Percentiles rank a stretch among this genome's conserved stretches.
These are phyloP conservation scores for Teleopsis dalmanni DNA, from an alignment of 1,140 invertebrate genomes.

Conservation along the genomic window DNA sequence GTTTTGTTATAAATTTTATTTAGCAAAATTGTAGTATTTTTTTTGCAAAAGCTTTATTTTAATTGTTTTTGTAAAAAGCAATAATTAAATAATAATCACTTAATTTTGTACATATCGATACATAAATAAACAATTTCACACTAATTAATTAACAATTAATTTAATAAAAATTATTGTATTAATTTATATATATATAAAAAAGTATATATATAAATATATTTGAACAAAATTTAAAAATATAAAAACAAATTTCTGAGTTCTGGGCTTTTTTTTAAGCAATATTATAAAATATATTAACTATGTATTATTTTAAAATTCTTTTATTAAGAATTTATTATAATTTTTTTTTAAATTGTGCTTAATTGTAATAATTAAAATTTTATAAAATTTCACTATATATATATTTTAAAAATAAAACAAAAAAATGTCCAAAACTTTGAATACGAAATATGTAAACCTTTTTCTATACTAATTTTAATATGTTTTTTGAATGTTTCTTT, in stretches of 20 bases:
- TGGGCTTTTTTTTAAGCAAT: conserved; percentile 35
- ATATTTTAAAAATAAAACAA: conserved; percentile 11
- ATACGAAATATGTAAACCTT: conserved; percentile 26
- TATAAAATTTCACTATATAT: conserved; percentile 6
- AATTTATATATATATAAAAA: conserved; percentile 11
- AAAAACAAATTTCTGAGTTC: conserved; percentile 43
- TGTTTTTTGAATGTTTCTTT: conserved; percentile 1
- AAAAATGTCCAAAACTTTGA: conserved; percentile 46
- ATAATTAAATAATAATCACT: too few relatives aligned
- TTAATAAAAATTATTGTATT: too few relatives aligned
- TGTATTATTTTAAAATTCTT: too few relatives aligned
- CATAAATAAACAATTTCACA: too few relatives aligned
- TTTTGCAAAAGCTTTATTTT: too few relatives aligned
- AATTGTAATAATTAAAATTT: conserved; percentile 2
- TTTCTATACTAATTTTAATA: conserved; percentile 8
- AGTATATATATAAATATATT: background rate
- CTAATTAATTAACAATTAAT: background rate
- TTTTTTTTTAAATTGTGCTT: conserved; percentile 5
- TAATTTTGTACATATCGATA: too few relatives aligned
- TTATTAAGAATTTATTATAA: background rate
- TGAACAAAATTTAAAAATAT: conserved; percentile 12
- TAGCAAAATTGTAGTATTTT: too few relatives aligned
- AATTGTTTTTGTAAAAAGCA: too few relatives aligned
- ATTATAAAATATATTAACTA: background rate
- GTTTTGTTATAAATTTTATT: background rate